Evolutionary conservation across 2,888 invertebrate species (phyloP), one percentile per base, ranked within the genome.

Genomic region (Noctua pronuba): DNA sequence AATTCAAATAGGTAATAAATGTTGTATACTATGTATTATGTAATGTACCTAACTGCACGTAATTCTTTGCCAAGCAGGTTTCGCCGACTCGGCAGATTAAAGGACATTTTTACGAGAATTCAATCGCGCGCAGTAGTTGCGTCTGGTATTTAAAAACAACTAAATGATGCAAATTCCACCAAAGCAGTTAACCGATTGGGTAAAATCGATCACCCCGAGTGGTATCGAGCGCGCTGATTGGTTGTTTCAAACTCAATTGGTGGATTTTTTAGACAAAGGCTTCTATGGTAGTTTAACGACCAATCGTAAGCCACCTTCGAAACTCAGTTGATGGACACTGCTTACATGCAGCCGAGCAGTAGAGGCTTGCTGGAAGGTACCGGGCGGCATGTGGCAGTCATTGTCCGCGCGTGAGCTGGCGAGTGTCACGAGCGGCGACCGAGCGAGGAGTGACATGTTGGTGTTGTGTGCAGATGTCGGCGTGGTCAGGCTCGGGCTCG

Each of bases 381-480:
- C 28, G 24, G n/a, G n/a, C 62, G 46, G 52, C 52, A 69, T 55
- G 81, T 16, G 68, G 81, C 82, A 18, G 31, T 35, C 49, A 0
- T 16, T 31, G 13, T 74, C 65, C 13, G 68, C 58, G 41, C 49
- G 44, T 18, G 16, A 66, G 38, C 41, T 72, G 21, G 71, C 72
- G 62, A 70, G 82, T 62, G 21, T 21, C 38, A 21, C 8, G 52
- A 1, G 65, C 6, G 18, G 28, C 24, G 35, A 18, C 58, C n/a
- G 55, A 13, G 16, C 8, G 49, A 11, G 8, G 31, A 38, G 18
- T 81, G 38, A 58, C 46, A 64, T 2, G 18, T 16, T 41, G n/a
- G 35, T 24, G 24, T n/a, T 58, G 65, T 80, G 84, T 58, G 66
- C 80, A 88, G 88, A 75, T 82, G 77, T 58, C 89, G 67, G 73